phyloP scores from a whole-genome alignment of 2,888 invertebrate genomes.

The Watsonalla binaria region DNA sequence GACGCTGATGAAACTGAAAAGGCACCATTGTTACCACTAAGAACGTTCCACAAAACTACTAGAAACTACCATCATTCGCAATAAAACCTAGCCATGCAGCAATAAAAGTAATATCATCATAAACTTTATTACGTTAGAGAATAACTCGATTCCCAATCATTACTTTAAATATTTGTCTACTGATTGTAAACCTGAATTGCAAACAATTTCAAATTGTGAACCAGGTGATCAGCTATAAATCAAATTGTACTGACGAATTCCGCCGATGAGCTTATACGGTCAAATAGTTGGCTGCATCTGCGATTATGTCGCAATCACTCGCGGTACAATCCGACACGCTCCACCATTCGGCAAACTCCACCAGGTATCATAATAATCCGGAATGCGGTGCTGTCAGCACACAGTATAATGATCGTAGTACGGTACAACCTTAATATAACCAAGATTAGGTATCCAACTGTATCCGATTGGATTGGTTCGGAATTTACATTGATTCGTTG shows the following conservation, averaged over 20 bases:
- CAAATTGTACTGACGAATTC: background rate
- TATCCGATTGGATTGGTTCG: constrained; percentile 12
- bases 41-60: too few species aligned
- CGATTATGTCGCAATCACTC: background rate
- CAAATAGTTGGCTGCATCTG: background rate
- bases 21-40: too few species aligned
- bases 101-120: too few species aligned
- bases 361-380: constrained; percentile 19
- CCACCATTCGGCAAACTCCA: constrained; percentile 6
- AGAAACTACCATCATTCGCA: too few species aligned
- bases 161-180: background rate
- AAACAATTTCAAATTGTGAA: too few species aligned
- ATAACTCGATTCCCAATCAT: too few species aligned
- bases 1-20: too few species aligned
- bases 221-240: background rate
- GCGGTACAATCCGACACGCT: constrained; percentile 12
- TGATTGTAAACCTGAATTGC: background rate
- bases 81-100: too few species aligned
- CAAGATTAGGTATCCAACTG: constrained; percentile 18
- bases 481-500: constrained; percentile 12
- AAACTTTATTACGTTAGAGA: too few species aligned
- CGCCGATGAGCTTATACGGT: background rate
- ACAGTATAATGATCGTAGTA: constrained; percentile 16
- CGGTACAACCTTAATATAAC: constrained; percentile 17
- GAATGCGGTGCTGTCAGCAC: constrained; percentile 6